Conservation (phyloP, 2,113 vertebrate genomes). For the Hydrolagus affinis region DNA sequence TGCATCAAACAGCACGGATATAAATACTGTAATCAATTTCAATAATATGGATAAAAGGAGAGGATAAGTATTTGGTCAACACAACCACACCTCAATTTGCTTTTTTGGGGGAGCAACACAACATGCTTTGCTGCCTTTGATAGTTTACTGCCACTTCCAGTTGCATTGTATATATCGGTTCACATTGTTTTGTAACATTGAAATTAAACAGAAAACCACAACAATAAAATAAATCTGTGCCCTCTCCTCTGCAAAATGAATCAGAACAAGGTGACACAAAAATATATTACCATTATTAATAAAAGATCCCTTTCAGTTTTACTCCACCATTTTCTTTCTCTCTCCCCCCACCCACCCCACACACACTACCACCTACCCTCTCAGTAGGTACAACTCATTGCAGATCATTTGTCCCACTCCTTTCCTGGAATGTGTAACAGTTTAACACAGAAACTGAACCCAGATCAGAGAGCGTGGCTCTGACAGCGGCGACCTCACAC, state of each 20-base stretch:
- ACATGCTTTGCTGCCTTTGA: background rate
- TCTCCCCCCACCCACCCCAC: background rate
- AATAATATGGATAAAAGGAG: background rate
- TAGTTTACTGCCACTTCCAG: background rate
- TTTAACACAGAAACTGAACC: too few species aligned
- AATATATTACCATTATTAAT: background rate
- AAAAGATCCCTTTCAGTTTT: background rate
- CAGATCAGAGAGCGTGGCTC: too few species aligned
- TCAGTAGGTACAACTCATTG: too few species aligned
- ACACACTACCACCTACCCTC: background rate
- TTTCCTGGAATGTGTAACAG: too few species aligned
- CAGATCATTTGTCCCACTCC: too few species aligned
- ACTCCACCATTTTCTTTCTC: background rate
- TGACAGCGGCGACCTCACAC: too few species aligned
- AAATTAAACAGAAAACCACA: background rate
- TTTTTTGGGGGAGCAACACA: background rate
- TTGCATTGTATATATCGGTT: background rate
- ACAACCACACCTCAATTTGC: conserved; percentile 16
- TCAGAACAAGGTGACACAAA: background rate
- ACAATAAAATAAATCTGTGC: too few species aligned
- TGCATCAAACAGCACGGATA: background rate
- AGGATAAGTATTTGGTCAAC: background rate
- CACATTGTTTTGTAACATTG: background rate
- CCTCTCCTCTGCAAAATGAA: background rate
- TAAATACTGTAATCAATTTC: background rate